Evolutionary conservation across 2,888 invertebrate species (phyloP).

Genomic region (Diaphora mendica): DNA sequence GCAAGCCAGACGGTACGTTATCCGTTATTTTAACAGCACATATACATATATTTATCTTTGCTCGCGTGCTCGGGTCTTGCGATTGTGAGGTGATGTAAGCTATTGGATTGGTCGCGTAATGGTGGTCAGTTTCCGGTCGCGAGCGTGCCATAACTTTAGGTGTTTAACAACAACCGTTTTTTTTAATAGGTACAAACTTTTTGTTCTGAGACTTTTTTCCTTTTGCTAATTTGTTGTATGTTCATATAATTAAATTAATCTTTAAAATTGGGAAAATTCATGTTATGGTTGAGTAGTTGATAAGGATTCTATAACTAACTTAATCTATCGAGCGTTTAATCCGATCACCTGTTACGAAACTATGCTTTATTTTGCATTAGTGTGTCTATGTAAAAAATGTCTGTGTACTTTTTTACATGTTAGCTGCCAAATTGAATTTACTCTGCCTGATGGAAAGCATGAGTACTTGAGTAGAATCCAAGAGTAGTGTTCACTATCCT

Average conservation of each 20-base stretch:
- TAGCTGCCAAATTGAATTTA: too few species aligned
- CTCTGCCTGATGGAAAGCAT: too few species aligned
- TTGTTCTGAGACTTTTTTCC: not conserved
- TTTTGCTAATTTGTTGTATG: not conserved
- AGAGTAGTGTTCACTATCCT: too few species aligned
- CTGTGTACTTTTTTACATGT: too few species aligned
- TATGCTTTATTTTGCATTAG: not conserved
- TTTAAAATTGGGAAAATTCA: too few species aligned
- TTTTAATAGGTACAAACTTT: not conserved
- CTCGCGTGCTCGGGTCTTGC: slow-evolving; percentile 3
- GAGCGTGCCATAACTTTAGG: slow-evolving; percentile 5
- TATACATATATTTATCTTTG: slow-evolving; percentile 15
- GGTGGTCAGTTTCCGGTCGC: slow-evolving; percentile 9
- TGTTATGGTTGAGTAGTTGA: too few species aligned
- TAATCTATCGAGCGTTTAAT: too few species aligned
- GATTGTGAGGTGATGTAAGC: slow-evolving; percentile 16
- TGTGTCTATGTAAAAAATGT: too few species aligned
- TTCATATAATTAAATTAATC: too few species aligned
- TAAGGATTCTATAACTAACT: too few species aligned
- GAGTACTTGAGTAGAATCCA: too few species aligned
- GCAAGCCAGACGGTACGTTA: not conserved
- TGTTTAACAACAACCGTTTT: not conserved
- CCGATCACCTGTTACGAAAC: not conserved
- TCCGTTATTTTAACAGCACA: not conserved
- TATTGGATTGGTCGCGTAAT: not conserved